Evolutionary conservation across 1,140 invertebrate species (phyloP).

Genomic region (Aphis craccivora): DNA sequence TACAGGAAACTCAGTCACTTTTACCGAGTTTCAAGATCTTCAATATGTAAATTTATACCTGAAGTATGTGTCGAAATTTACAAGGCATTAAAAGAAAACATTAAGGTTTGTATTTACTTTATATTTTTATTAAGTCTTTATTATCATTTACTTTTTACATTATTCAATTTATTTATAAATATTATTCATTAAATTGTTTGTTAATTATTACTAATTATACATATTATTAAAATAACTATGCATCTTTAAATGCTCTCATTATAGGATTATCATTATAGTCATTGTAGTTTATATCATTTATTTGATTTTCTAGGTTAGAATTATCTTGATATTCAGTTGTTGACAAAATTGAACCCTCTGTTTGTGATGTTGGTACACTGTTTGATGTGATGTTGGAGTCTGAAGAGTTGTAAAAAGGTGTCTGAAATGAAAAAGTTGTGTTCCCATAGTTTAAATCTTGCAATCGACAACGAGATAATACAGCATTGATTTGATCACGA

Average conservation of each 20-base stretch:
- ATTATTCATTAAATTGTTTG: neutral
- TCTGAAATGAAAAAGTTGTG: slow-evolving; percentile 19
- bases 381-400: slow-evolving; percentile 22
- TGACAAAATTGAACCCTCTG: slow-evolving; percentile 18
- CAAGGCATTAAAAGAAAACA: slow-evolving; percentile 1
- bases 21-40: neutral
- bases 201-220: slow-evolving; percentile 4
- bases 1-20: neutral
- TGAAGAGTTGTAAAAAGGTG: slow-evolving; percentile 26
- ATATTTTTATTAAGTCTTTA: slow-evolving; percentile 10
- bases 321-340: slow-evolving; percentile 16
- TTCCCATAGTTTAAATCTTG: slow-evolving; percentile 19
- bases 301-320: neutral
- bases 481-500: slow-evolving; percentile 19
- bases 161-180: neutral
- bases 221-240: slow-evolving; percentile 16
- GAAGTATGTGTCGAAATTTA: neutral
- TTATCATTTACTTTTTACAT: neutral
- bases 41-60: slow-evolving; percentile 9
- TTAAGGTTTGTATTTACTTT: slow-evolving; percentile 1
- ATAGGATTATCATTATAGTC: neutral
- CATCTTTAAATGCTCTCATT: slow-evolving; percentile 8
- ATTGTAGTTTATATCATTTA: no score
- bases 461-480: slow-evolving; percentile 19
- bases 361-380: slow-evolving; percentile 22